Percentiles rank a stretch among this genome's conserved stretches.
phyloP scores from a whole-genome alignment of 1,140 invertebrate genomes.

The Goniozus legneri region DNA sequence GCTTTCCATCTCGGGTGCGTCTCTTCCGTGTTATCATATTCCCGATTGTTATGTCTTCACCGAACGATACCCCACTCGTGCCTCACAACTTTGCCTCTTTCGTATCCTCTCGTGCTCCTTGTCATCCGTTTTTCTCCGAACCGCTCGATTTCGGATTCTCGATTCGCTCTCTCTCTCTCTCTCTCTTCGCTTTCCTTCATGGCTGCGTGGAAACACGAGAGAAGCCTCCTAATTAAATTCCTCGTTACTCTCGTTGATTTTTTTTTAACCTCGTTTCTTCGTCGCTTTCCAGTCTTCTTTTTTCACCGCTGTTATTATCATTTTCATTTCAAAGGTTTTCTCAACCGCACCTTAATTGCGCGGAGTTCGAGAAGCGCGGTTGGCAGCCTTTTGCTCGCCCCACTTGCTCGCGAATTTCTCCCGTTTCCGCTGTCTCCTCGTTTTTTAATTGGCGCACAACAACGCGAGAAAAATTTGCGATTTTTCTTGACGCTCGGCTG shows the following conservation, averaged over 20 bases:
- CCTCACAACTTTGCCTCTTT: constrained; percentile 14
- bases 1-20: constrained; percentile 22
- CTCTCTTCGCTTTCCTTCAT: constrained; percentile 33
- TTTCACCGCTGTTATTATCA: too few species aligned
- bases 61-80: constrained; percentile 26
- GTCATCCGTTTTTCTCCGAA: too few species aligned
- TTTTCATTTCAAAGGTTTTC: too few species aligned
- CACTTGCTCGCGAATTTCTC: constrained; percentile 33
- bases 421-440: constrained; percentile 26
- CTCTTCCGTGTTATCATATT: constrained; percentile 45
- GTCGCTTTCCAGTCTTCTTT: too few species aligned
- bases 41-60: constrained; percentile 50
- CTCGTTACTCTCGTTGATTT: constrained; percentile 43
- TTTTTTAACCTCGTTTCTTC: too few species aligned
- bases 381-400: constrained; percentile 34
- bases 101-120: background rate
- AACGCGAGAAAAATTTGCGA: constrained; percentile 45
- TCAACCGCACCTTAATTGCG: constrained; percentile 50
- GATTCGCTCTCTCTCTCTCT: constrained; percentile 6
- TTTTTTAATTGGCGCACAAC: constrained; percentile 51
- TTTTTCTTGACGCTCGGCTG: constrained; percentile 14
- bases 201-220: constrained; percentile 44
- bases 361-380: constrained; percentile 41
- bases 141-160: constrained; percentile 6
- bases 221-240: constrained; percentile 49